Evolutionary conservation across 1,140 invertebrate species (phyloP).

Genomic region (Drosophila santomea): DNA sequence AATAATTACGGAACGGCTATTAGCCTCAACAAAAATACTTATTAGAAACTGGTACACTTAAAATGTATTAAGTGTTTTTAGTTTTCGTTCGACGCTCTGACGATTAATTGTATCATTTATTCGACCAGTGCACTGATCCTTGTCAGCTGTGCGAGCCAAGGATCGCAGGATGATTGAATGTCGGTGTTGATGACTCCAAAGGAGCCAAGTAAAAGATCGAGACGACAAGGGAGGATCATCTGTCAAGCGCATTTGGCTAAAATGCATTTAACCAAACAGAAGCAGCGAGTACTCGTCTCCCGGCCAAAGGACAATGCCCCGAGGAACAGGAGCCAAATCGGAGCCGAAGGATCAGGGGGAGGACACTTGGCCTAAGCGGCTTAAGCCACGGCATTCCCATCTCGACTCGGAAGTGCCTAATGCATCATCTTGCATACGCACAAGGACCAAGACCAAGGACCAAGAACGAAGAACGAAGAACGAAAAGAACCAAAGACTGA

Average conservation of each 20-base stretch:
- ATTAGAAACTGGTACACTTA: no score
- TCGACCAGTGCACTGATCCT: conserved; percentile 9
- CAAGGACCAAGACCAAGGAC: background rate
- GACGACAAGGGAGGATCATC: conserved; percentile 56
- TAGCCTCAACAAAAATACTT: no score
- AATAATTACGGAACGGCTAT: no score
- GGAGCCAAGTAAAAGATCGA: conserved; percentile 22
- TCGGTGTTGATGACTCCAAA: conserved; percentile 29
- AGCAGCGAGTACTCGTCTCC: conserved; percentile 22
- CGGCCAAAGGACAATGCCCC: conserved; percentile 40
- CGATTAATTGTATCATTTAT: background rate
- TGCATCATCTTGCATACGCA: conserved; percentile 76
- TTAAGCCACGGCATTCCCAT: conserved; percentile 47
- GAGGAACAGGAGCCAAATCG: conserved; percentile 8
- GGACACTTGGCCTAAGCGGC: conserved; percentile 75
- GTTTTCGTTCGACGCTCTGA: no score
- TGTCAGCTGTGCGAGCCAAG: conserved; percentile 19
- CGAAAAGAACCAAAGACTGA: background rate
- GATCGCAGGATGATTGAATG: conserved; percentile 42
- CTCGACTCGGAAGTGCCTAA: conserved; percentile 77
- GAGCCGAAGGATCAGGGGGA: conserved; percentile 46
- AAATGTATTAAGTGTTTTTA: no score
- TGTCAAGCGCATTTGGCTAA: conserved; percentile 76
- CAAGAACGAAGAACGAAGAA: background rate
- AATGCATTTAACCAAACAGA: conserved; percentile 69